Evolutionary conservation across 2,888 invertebrate species (phyloP), one percentile per base, ranked within the genome.

Genomic region (Chaetoderma sp.): DNA sequence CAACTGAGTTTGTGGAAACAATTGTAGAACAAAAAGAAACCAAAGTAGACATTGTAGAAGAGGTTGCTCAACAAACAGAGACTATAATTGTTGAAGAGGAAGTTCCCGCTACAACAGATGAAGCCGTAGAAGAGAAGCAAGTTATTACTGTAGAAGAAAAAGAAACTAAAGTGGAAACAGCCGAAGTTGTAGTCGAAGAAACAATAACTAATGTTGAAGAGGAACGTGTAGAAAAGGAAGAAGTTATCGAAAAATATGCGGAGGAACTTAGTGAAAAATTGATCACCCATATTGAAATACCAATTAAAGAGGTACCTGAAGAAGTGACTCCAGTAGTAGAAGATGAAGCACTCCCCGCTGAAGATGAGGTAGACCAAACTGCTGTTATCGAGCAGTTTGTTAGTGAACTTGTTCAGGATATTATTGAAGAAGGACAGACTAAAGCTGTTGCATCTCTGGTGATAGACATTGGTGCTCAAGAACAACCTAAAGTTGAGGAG

Each of bases 301-400:
- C 71, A 39, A 63, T 71, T 44, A 66, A 71, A 33, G 70, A 71
- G 10, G 70, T 67, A 49, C 67, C 66, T 30, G 63, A 67, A 59
- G 65, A 67, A 42, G 61, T 59, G 16, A 62, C 66, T 23, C 25
- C 64, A 25, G n/a, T 47, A 39, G 62, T 62, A 56, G 67, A 70
- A 60, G 39, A 32, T 55, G 58, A 67, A 39, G 68, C 68, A 39
- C 32, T 36, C 33, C 67, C 68, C n/a, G 33, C 42, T 47, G 44
- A 55, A 63, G 63, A 60, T 18, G 32, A 55, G 58, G 49, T 28
- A 47, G 30, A 36, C 10, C 32, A 49, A 39, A 56, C 59, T 58
- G 64, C 67, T 59, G 62, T 59, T 10, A 10, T 36, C 39, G 10
- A 36, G n/a, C 10, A 10, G 39, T 36, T 36, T 36, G 39, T 36